A percentile compares a stretch with the other conserved stretches of the same genome.
Evolutionary conservation across 2,113 vertebrate species (phyloP).

Genomic region (Pampusana beccarii): DNA sequence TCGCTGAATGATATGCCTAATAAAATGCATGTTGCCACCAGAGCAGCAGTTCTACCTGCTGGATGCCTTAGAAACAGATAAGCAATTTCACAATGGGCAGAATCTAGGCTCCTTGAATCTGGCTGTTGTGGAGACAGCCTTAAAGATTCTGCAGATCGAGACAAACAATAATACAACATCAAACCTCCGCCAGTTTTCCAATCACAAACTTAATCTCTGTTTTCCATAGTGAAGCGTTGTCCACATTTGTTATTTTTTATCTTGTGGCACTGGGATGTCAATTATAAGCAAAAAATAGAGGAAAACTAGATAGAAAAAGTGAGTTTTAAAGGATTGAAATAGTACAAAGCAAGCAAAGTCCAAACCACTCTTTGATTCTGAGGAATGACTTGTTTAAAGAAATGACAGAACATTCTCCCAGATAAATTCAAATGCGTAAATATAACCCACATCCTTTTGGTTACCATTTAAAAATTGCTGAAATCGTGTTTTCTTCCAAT

Average conservation of each 20-base stretch:
- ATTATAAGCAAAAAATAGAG: neutral
- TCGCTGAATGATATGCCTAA: neutral
- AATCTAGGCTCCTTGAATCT: neutral
- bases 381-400: neutral
- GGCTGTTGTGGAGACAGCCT: neutral
- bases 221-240: neutral
- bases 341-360: neutral
- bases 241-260: neutral
- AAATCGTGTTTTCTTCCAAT: neutral
- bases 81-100: neutral
- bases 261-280: neutral
- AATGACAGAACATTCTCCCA: neutral
- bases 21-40: neutral
- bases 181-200: neutral
- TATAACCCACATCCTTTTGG: neutral
- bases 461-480: neutral
- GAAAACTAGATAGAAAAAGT: neutral
- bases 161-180: neutral
- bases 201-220: neutral
- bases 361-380: neutral
- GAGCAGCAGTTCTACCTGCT: neutral
- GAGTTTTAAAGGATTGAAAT: neutral
- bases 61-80: neutral
- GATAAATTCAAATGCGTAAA: neutral
- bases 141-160: neutral